Base-by-base conservation (phyloP, 1,140 invertebrate genomes). In the Eufriesea mexicana region DNA sequence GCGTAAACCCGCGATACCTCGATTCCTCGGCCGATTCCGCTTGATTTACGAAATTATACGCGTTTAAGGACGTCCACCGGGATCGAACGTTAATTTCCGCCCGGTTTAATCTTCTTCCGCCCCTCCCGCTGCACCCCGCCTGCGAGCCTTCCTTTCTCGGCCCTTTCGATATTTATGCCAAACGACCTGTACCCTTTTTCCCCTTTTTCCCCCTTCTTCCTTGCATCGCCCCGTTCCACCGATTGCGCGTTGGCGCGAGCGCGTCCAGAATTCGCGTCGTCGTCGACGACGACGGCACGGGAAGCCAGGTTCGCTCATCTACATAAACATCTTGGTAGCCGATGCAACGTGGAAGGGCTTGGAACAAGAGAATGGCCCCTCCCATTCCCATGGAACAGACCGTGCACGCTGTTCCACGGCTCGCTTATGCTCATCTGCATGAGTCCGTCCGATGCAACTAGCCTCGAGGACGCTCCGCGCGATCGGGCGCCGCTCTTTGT, bases 301-400 rank as follows among this genome's bases (percentile, higher is more conserved):
- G 28, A 16, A 18, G 20, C 79, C 79, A 28, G 28, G 79, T 81
- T 83, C 78, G 74, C 85, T 91, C 90, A 91, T 91, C 89, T 89
- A 83, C 90, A 89, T 90, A 90, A 91, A 87, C 85, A 90, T 91
- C 88, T 88, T 86, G 84, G 85, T 85, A 88, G 84, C 74, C 49
- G 54, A 35, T 74, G 70, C 77, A 75, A 14, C 59, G 55, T 68
- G 57, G 62, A 66, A 66, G 80, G 84, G 51, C 54, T 23, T 61
- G 45, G 62, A 86, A 86, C 57, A 61, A 79, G 74, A 76, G 73
- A 51, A 67, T 25, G 54, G 35, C 47, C 59, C 66, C 75, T 70
- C 75, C 74, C 79, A 74, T 74, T 76, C 72, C 54, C 68, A 20
- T 82, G 61, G 54, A 68, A 72, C 12, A 61, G 35, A 18, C 23